Conservation (phyloP, 1,140 invertebrate species). For the Trinorchestia longiramus region DNA sequence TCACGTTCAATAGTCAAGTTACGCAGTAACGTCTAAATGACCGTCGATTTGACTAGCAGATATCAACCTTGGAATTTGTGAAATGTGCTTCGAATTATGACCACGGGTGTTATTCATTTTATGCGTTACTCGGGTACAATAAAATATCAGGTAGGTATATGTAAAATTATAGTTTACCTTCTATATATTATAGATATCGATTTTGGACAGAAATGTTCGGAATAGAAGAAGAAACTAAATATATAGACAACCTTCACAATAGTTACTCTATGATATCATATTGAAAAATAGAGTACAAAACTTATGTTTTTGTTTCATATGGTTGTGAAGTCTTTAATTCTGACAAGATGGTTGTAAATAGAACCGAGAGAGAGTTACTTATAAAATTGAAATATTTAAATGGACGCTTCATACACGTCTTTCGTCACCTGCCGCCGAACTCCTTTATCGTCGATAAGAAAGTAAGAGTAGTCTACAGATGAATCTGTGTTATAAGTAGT, state of each 20-base stretch:
- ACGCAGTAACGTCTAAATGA: background rate
- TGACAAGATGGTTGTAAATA: background rate
- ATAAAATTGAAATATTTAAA: background rate
- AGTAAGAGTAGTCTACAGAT: constrained; percentile 3
- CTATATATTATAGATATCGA: background rate
- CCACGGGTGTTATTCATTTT: no score
- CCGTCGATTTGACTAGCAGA: background rate
- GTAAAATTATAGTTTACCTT: background rate
- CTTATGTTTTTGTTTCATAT: background rate
- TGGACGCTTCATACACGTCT: constrained; percentile 42
- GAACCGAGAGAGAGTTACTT: background rate
- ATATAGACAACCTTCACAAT: background rate
- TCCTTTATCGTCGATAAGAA: constrained; percentile 29
- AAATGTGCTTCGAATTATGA: background rate
- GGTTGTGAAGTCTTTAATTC: background rate
- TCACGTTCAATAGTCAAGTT: background rate
- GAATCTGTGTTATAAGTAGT: background rate
- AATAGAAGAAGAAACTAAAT: background rate
- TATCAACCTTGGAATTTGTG: background rate
- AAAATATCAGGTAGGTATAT: background rate
- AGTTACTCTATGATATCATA: background rate
- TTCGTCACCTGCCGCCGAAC: constrained; percentile 8
- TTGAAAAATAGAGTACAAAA: background rate
- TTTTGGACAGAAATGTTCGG: background rate
- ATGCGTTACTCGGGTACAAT: background rate